Percentiles rank a stretch among this genome's conserved stretches.
phyloP scores from a whole-genome alignment of 2,888 invertebrate species.

The Aspidiotus destructor region DNA sequence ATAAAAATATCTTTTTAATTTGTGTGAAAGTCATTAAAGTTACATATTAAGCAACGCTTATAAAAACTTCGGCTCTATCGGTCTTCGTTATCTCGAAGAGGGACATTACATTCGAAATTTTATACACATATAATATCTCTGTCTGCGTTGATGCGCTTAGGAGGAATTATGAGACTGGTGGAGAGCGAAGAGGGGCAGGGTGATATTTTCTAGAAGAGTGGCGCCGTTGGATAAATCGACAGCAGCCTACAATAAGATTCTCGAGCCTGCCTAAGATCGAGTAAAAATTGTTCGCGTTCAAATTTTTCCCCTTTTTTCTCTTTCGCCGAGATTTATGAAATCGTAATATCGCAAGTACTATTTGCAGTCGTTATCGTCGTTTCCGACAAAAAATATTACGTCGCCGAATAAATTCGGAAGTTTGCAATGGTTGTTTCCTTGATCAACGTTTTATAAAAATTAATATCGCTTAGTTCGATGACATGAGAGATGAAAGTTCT shows the following conservation, averaged over 20 bases:
- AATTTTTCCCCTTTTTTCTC: background rate
- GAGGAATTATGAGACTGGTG: too few relatives aligned
- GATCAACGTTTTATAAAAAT: too few relatives aligned
- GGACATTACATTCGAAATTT: too few relatives aligned
- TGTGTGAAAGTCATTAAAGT: background rate
- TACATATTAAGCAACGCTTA: too few relatives aligned
- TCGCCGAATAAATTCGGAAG: background rate
- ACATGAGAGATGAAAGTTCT: too few relatives aligned
- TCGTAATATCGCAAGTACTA: background rate
- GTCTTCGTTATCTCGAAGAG: too few relatives aligned
- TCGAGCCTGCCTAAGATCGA: background rate
- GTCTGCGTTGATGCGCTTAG: too few relatives aligned
- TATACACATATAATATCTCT: too few relatives aligned
- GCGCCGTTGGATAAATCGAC: background rate
- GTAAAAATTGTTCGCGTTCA: background rate
- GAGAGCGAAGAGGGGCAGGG: too few relatives aligned
- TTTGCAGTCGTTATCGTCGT: background rate
- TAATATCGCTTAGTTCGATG: too few relatives aligned
- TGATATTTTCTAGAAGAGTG: background rate
- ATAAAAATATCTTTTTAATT: constrained; percentile 2
- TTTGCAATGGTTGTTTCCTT: too few relatives aligned
- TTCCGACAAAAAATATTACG: background rate
- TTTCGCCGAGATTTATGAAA: constrained; percentile 1
- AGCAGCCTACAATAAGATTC: background rate
- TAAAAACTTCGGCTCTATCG: too few relatives aligned